Base-by-base conservation (phyloP, 2,113 vertebrate genomes). In the Daphoenositta chrysoptera region DNA sequence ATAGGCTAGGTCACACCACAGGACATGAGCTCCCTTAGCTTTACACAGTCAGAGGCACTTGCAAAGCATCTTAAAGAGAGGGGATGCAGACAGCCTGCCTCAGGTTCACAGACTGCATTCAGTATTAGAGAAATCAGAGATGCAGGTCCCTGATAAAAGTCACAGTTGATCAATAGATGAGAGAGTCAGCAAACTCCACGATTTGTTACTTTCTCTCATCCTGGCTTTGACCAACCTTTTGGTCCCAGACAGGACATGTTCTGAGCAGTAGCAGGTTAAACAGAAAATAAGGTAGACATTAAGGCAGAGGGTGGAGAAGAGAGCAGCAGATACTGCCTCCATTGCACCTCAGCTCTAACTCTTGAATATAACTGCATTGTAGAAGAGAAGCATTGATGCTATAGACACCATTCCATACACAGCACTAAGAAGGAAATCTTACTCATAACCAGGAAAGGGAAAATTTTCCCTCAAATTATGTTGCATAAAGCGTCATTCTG, bases 371-470 rank as follows among this genome's bases (percentile, higher is more conserved):
- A 27, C 28, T 31, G 24, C 31, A 24, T 3, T 69, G 63, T 40
- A 57, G 72, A 76, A 57, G 24, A 58, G 31, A 57, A 72, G 28
- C 9, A 53, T 50, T 53, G 61, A 57, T 33, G 14, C 45, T 64
- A 10, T 6, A 64, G 44, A 28, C 1, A 11, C 57, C 7, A 2
- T 54, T 54, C 48, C 0, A 1, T 21, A 63, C 19, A 12, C 8
- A 16, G n/a, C 53, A 79, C 44, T 28, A 35, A 51, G 47, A 73
- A 94, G 40, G 51, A 91, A 73, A 37, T 11, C 33, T 4, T 72
- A 17, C 26, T 79, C 6, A 31, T 28, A 76, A 51, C 7, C 7
- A 75, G 35, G 22, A 93, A 47, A 78, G 21, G 11, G 9, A 65
- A 81, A 37, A 39, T 1, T 63, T 64, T 51, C 23, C 42, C 18